Evolutionary conservation across 2,797 vertebrate species (phyloP).

Genomic region (Coracias cyanogaster): DNA sequence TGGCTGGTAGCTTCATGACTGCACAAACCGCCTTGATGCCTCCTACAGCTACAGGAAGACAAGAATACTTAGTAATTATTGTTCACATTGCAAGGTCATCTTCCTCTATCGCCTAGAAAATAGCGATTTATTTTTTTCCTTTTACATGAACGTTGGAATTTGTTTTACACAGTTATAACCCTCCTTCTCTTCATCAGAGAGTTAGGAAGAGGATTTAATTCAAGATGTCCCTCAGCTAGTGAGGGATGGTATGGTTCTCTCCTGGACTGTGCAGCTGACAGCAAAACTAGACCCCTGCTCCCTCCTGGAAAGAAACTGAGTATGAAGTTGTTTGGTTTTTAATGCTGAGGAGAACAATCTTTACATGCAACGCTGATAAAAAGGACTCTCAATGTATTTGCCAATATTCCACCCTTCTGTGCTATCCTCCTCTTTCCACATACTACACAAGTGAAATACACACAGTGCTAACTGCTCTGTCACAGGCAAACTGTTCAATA

Average conservation of each 20-base stretch:
- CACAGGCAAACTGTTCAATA: not conserved
- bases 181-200: not conserved
- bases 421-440: not conserved
- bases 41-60: not conserved
- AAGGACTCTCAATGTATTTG: not conserved
- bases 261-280: not conserved
- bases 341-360: not conserved
- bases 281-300: not conserved
- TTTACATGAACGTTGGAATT: not conserved
- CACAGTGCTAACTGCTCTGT: not conserved
- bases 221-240: not conserved
- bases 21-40: not conserved
- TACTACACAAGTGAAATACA: not conserved
- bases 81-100: not conserved
- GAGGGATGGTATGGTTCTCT: not conserved
- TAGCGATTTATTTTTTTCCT: not conserved
- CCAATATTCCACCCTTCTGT: not conserved
- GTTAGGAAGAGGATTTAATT: not conserved
- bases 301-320: not conserved
- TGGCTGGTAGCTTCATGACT: not conserved
- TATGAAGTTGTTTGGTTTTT: not conserved
- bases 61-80: not conserved
- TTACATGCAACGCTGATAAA: not conserved
- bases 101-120: not conserved
- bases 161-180: not conserved